Conservation (phyloP, 2,113 vertebrate genomes). For the Sinosuthora webbiana region DNA sequence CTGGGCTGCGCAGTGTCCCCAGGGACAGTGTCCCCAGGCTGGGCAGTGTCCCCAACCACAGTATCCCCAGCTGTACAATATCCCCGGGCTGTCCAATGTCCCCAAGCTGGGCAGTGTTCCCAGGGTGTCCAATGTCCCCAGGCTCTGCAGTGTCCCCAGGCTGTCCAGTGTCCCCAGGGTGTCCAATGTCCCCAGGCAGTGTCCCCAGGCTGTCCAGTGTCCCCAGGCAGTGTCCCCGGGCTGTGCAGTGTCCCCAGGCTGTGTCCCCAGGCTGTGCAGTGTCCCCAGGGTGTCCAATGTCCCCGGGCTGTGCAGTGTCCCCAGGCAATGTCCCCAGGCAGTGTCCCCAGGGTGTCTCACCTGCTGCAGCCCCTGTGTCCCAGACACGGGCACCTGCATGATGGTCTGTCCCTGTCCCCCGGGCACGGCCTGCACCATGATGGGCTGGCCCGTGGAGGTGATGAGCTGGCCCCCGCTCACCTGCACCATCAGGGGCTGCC, state of each 20-base stretch:
- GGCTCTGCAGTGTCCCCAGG: too few species aligned
- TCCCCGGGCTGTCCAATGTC: not conserved
- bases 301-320: not conserved
- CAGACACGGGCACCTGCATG: conserved; percentile 97
- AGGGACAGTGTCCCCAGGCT: too few species aligned
- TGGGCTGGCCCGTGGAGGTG: conserved; percentile 96
- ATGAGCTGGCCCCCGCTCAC: conserved; percentile 98
- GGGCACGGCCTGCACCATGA: conserved; percentile 98
- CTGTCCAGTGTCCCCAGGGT: too few species aligned
- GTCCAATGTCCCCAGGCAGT: too few species aligned
- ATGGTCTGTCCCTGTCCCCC: conserved; percentile 96
- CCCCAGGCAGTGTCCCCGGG: too few species aligned
- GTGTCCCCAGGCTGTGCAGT: too few species aligned
- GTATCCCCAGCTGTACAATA: too few species aligned
- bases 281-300: too few species aligned
- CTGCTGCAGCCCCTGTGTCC: conserved; percentile 94
- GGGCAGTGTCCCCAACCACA: too few species aligned
- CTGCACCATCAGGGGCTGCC: conserved; percentile 97
- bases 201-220: too few species aligned
- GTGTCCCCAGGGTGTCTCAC: conserved; percentile 62
- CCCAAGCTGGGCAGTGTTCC: not conserved
- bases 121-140: too few species aligned
- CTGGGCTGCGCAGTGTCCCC: not conserved
- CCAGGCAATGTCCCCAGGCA: not conserved
- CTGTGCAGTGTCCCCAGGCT: too few species aligned